Evolutionary conservation across 2,113 vertebrate genomes (phyloP), one percentile per base, ranked within the genome.

Genomic region (Excalfactoria chinensis): DNA sequence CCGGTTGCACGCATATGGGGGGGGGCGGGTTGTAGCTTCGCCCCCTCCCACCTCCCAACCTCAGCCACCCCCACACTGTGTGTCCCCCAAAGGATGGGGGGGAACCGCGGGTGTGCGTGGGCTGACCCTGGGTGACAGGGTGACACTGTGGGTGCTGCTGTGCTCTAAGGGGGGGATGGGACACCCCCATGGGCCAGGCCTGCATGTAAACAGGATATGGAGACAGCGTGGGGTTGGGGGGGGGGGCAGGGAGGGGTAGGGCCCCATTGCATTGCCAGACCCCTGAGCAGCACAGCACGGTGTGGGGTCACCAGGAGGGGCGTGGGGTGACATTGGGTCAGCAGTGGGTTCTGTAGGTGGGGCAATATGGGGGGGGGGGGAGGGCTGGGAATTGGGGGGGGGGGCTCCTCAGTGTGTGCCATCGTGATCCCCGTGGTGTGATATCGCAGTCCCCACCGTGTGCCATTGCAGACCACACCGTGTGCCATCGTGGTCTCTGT

Each of bases 151-250:
- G 92, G 86, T 84, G 86, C 64, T 2, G 34, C 20, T 51, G 12
- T 71, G 90, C 90, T 86, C 90, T 84, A 84, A 87, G 87, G 75
- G 6, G 84, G n/a, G 37, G 6, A 55, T 8, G 15, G 56, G 56
- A 40, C 70, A 49, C 83, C 84, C 60, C 76, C 35, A 23, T 4
- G 51, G 1, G 13, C 67, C 35, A 6, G 19, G 22, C 35, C 44
- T 68, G 1, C 15, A 32, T 9, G 77, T 63, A 91, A 89, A 93
- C 94, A 91, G 94, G 94, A 95, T 89, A 95, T 73, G 46, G 64
- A 68, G 85, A 28, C 14, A 44, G 34, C 49, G 8, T 34, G 22
- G 7, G 34, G 21, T 22, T n/a, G n/a, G n/a, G 30, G 86, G 46
- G 21, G 48, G 21, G 20, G 46, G 46, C 21, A 18, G 21, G 46